A percentile compares a stretch with the other conserved stretches of the same genome.
Conservation (phyloP, 2,797 vertebrate species). For the Hydrophis major region DNA sequence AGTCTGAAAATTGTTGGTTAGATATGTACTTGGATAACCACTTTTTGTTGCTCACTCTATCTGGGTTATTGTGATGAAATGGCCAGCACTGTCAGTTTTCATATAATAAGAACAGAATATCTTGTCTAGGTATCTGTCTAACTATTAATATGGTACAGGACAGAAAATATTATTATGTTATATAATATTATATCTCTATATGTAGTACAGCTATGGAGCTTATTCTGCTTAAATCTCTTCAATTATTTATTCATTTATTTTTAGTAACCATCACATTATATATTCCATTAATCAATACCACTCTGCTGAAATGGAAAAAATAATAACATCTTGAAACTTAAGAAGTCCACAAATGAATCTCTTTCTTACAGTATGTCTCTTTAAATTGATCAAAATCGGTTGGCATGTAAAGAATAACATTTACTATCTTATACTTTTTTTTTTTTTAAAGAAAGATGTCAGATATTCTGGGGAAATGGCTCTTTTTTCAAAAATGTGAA, state of each 20-base stretch:
- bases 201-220: neutral
- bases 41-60: slow-evolving; percentile 22
- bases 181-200: neutral
- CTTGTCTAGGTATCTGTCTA: neutral
- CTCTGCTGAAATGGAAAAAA: neutral
- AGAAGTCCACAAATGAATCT: neutral
- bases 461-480: neutral
- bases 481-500: neutral
- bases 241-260: neutral
- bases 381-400: neutral
- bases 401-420: neutral
- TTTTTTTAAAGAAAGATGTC: neutral
- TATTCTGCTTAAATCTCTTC: neutral
- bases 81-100: neutral
- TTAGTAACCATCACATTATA: neutral
- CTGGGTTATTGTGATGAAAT: slow-evolving; percentile 11
- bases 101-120: neutral
- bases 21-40: slow-evolving; percentile 33
- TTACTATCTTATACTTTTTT: neutral
- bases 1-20: slow-evolving; percentile 40
- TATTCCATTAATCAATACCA: neutral
- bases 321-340: neutral
- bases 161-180: neutral
- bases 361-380: neutral
- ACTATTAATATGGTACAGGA: neutral